Evolutionary conservation across 92 coral and sea anemone species (phyloP), one percentile per base, ranked within the genome.

Genomic region (Palythoa grandiflora): DNA sequence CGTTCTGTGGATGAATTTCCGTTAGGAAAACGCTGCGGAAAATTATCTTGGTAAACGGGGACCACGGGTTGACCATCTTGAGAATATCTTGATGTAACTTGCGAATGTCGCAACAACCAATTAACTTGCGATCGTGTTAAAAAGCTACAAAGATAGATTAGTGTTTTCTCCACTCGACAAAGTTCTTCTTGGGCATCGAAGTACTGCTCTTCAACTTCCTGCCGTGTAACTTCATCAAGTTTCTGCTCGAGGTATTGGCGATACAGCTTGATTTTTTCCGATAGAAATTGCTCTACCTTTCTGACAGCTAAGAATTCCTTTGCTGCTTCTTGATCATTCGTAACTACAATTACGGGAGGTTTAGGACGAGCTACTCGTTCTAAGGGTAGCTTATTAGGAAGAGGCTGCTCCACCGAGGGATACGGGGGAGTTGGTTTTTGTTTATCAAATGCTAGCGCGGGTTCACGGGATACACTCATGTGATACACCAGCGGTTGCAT

Each of bases 161-260:
- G 74, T 40, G 94, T 94, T 86, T 93, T 89, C 78, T 95, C 96
- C 47, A 94, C 75, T 50, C 83, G 79, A 78, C 92, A 90, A 35
- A 97, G 91, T 65, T 97, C 93, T 60, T 90, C 93, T 77, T 95
- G 99, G 12, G 98, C 92, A 52, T 92, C 89, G 70, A 93, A 97
- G 83, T 97, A 97, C 59, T 89, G 88, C 53, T 92, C 94, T 79
- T 97, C 99, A 8, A 97, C 92, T 61, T 97, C 96, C 61, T 96
- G 96, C 77, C 99, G 90, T 9, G 91, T 89, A 9, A 84, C 77
- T 37, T 60, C 78, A 35, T 90, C 94, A 65, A 97, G 91, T 37
- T 84, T 90, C 59, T 97, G 97, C 76, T 91, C 91, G n/a, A 97
- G 96, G 2, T 89, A 91, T 54, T 76, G 89, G 35, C 99, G 96